Base-by-base conservation (phyloP, 2,113 vertebrate genomes). In the Labeo catla region DNA sequence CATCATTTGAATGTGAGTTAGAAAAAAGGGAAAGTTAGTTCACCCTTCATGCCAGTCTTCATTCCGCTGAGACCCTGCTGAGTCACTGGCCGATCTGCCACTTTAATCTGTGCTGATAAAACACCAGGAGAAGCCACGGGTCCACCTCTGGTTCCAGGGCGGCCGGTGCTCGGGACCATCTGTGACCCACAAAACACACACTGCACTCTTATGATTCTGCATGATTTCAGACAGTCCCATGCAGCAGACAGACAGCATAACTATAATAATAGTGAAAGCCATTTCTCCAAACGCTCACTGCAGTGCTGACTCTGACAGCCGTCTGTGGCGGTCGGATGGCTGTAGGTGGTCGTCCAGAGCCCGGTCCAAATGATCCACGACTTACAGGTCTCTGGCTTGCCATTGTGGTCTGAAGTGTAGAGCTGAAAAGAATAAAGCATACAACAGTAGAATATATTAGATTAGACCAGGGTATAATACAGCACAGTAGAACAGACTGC, bases 1-100 rank as follows among this genome's bases (percentile, higher is more conserved):
- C 43, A 28, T 13, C 0, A 50, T 5, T 19, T 6, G 52, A 6
- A 34, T 52, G 7, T 13, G 15, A 3, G 13, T 28, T 65, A 28
- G 11, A 12, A 15, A 66, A 66, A 34, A 16, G 2, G 28, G 28
- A 15, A 65, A 28, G 8, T 28, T 9, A 0, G 13, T 28, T 9
- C 12, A 98, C 98, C 97, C 96, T 97, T 99, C 88, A 96, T 89
- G 21, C 96, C 96, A 23, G 97, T 99, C 94, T 99, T 98, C 96
- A 99, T 98, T 86, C 98, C 98, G 88, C 97, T 99, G 90, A 99
- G 96, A 4, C 98, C 98, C 89, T 99, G 98, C 0, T 99, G 98
- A 84, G 98, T 99, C 79, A 99, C 97, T 36, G 98, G 98, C 84
- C 98, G 95, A 89, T 99, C 97, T 0, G 97, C 94, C 89, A 99